phyloP scores from a whole-genome alignment of 1,140 invertebrate genomes.

The Macrocentrus cingulum region DNA sequence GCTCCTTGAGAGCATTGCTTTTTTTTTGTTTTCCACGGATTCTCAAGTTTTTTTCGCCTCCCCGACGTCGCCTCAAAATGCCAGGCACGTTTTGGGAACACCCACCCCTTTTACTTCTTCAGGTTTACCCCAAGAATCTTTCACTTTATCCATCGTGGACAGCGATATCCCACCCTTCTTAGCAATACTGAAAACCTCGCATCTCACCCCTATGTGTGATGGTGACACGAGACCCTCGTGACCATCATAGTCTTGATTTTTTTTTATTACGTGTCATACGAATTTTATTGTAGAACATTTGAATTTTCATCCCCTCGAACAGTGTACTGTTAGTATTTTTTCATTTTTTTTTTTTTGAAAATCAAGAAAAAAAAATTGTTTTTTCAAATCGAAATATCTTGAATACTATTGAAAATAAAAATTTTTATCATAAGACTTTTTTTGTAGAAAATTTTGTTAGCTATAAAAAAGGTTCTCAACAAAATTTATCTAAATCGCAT shows the following conservation, averaged over 20 bases:
- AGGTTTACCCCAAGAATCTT: conserved; percentile 44
- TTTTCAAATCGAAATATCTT: too few relatives aligned
- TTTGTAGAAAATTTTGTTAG: too few relatives aligned
- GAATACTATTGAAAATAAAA: too few relatives aligned
- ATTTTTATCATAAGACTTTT: too few relatives aligned
- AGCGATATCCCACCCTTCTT: conserved; percentile 48
- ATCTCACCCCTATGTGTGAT: conserved; percentile 8
- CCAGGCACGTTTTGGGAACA: conserved; percentile 47
- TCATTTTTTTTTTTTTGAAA: too few relatives aligned
- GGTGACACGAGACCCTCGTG: conserved; percentile 15
- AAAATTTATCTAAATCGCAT: too few relatives aligned
- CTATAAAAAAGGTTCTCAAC: too few relatives aligned
- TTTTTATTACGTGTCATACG: conserved; percentile 13
- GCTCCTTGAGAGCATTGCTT: conserved; percentile 33
- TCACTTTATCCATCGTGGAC: conserved; percentile 56
- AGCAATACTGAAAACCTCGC: conserved; percentile 29
- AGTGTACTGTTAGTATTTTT: too few relatives aligned
- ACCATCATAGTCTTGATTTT: conserved; percentile 21
- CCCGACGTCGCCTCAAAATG: conserved; percentile 31
- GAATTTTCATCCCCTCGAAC: too few relatives aligned
- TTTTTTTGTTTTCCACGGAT: not conserved
- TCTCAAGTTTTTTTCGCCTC: conserved; percentile 17
- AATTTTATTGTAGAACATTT: not conserved
- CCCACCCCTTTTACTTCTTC: conserved; percentile 30
- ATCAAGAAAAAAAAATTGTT: too few relatives aligned